phyloP scores from a whole-genome alignment of 2,797 vertebrate genomes.

The Propithecus deckenii region DNA sequence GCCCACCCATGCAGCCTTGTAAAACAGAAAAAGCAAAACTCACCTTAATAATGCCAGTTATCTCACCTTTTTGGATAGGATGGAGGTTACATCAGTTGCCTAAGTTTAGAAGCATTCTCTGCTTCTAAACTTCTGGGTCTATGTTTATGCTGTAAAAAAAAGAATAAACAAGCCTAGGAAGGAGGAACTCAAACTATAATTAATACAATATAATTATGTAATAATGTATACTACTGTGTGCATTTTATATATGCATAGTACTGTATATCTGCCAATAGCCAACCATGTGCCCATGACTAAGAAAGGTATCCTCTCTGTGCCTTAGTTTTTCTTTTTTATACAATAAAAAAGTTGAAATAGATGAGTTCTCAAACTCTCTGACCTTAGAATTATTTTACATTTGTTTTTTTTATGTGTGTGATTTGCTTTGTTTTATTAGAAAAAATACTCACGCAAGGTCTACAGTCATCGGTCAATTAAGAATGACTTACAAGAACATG shows the following conservation, averaged over 20 bases:
- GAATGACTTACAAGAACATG: constrained; percentile 89
- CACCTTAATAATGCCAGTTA: not conserved
- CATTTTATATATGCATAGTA: not conserved
- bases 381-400: not conserved
- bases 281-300: not conserved
- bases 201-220: not conserved
- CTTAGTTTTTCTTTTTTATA: constrained; percentile 28
- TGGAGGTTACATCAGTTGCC: not conserved
- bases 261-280: not conserved
- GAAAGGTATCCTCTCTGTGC: not conserved
- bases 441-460: constrained; percentile 89
- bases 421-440: constrained; percentile 88
- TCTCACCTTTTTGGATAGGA: not conserved
- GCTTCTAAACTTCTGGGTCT: not conserved
- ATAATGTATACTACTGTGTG: not conserved
- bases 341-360: not conserved
- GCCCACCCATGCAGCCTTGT: not conserved
- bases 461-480: constrained; percentile 90
- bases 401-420: not conserved
- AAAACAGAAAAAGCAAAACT: not conserved
- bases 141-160: not conserved
- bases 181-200: not conserved
- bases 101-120: not conserved
- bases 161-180: not conserved
- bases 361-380: not conserved